Evolutionary conservation across 2,113 vertebrate species (phyloP), one percentile per base, ranked within the genome.

Genomic region (Sturnus vulgaris): DNA sequence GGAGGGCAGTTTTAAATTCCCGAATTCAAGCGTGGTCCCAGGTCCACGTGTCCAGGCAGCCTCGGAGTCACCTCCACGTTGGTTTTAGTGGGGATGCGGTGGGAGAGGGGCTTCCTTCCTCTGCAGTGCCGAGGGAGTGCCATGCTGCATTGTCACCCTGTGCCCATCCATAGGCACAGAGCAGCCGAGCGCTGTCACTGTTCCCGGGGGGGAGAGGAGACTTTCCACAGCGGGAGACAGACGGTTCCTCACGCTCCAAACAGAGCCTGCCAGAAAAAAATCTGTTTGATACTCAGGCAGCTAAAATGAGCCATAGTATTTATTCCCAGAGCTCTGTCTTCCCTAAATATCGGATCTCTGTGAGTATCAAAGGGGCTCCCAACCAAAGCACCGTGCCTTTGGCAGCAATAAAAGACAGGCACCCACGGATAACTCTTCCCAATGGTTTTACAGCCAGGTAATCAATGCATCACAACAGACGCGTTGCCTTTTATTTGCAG

Each of bases 21-120:
- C 50, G 44, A 33, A 15, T 70, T 80, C 39, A 31, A 4, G 23
- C 1, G 9, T 4, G 9, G 9, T 42, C 30, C 23, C 40, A 7
- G 4, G 4, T 52, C 52, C 27, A 4, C 1, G 1, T 17, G 28
- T 39, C 12, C 0, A 0, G 44, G 44, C 42, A 31, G 47, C 57
- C 65, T 11, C 0, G 0, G 63, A 19, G 12, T 7, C 63, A 4
- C 17, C 14, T 64, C 21, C 66, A 2, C 0, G 0, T 23, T 60
- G 37, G 2, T 57, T 78, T 37, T 23, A 13, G 23, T 1, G 30
- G 22, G 8, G 9, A 7, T 25, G n/a, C 12, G 2, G 8, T 4
- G 28, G 79, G 24, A 77, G 31, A 82, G 68, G 28, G 8, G 37
- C 14, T 57, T 33, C 44, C 31, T 42, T 33, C 44, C 31, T 42